These are phyloP conservation scores for Malthinus flaveolus DNA, from an alignment of 2,888 invertebrate species.

Conservation along the genomic window DNA sequence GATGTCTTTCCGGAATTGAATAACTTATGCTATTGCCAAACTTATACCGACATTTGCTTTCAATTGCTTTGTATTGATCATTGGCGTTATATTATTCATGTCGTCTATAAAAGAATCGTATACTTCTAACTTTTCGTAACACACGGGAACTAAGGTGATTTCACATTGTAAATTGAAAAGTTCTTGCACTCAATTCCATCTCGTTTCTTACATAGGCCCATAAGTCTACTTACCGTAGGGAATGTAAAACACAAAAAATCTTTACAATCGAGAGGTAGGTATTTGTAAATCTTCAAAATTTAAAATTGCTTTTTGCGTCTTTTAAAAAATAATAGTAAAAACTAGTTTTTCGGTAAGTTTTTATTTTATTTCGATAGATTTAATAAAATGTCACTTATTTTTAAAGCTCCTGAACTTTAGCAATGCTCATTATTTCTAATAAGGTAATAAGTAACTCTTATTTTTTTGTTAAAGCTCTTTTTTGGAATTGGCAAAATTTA, in stretches of 20 bases:
- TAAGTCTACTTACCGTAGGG: slow-evolving; percentile 14
- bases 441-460: too few relatives aligned
- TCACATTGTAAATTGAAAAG: slow-evolving; percentile 44
- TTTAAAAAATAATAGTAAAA: slow-evolving; percentile 1
- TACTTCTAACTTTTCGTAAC: slow-evolving; percentile 28
- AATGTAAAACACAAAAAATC: slow-evolving; percentile 12
- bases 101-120: slow-evolving; percentile 25
- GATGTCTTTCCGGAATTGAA: slow-evolving; percentile 18
- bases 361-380: too few relatives aligned
- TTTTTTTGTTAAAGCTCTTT: too few relatives aligned
- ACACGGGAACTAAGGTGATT: slow-evolving; percentile 40
- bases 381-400: too few relatives aligned
- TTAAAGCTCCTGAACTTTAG: too few relatives aligned
- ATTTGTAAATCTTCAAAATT: slow-evolving; percentile 7
- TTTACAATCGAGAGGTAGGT: slow-evolving; percentile 4
- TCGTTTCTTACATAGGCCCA: slow-evolving; percentile 35
- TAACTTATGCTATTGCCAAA: slow-evolving; percentile 18
- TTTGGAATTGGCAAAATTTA: too few relatives aligned
- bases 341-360: too few relatives aligned
- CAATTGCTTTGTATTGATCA: slow-evolving; percentile 17
- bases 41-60: slow-evolving; percentile 18
- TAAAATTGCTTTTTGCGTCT: slow-evolving; percentile 1
- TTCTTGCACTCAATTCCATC: slow-evolving; percentile 42
- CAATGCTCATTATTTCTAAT: too few relatives aligned
- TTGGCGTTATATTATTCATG: slow-evolving; percentile 32